Base-by-base conservation (phyloP, 2,113 vertebrate genomes). In the Salvelinus namaycush region DNA sequence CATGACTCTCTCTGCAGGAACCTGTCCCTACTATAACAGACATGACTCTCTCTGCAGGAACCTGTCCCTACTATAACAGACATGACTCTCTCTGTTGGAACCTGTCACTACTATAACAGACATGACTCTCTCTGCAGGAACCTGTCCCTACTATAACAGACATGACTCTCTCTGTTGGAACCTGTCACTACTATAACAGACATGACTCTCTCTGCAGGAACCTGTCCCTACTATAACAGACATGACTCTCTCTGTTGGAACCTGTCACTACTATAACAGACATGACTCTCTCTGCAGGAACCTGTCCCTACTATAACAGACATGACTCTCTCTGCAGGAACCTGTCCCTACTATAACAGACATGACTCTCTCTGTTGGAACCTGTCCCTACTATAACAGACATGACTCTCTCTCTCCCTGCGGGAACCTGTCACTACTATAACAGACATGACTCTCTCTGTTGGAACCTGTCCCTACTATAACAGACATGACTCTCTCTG, bases 391-490 rank as follows among this genome's bases (percentile, higher is more conserved):
- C 51, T 54, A 12, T 54, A 34, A 34, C 34, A 34, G 34, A 8
- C 6, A 34, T 34, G 34, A 34, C 51, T 54, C 57, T 60, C 57
- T 59, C 57, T 54, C 57, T 60, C 57, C n/a, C 57, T 60, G 57
- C 81, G 98, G 97, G 91, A 99, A 99, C 91, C 89, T 98, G 78
- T 96, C 96, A 1, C 34, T 34, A 34, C 51, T 54, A 3, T 54
- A 34, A 34, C 34, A 34, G 34, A 8, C 6, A 39, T 39, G 34
- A 39, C 51, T 54, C 57, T 60, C 57, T 60, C 20, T 60, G 57
- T 81, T 99, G 98, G 91, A 99, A 99, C 91, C 89, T 98, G 78
- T 96, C 96, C 1, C 51, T 54, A 39, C 34, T 8, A 8, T 39
- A 39, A 39, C 34, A 39, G 34, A 39, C 6, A 39, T 8, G 34